Conservation (phyloP, 37 sponge, comb jelly and placozoan genomes). For the Amphimedon queenslandica region DNA sequence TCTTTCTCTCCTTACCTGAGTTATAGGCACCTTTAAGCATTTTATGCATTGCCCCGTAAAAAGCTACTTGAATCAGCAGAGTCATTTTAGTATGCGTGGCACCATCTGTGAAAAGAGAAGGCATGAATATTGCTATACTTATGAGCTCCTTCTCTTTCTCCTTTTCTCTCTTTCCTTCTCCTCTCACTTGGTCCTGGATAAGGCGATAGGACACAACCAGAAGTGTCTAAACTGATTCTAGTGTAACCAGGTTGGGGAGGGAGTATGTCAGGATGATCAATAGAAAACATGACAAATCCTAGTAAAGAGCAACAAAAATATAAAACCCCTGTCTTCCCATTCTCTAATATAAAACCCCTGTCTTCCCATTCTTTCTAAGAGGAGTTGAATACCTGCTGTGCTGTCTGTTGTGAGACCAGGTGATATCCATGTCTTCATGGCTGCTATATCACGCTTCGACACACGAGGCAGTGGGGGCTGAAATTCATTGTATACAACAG, state of each 20-base stretch:
- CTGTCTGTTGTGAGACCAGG: too few species aligned
- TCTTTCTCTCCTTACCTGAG: constrained; percentile 54
- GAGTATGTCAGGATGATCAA: constrained; percentile 66
- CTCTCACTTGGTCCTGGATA: constrained; percentile 50
- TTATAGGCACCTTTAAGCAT: constrained; percentile 92
- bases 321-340: too few species aligned
- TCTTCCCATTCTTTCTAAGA: too few species aligned
- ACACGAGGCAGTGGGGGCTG: constrained; percentile 74
- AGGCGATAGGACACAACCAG: constrained; percentile 47
- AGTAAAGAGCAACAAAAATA: not conserved
- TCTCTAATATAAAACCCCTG: too few species aligned
- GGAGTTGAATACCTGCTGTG: too few species aligned
- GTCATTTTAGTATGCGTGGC: constrained; percentile 42
- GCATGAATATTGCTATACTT: too few species aligned
- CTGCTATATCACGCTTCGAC: constrained; percentile 64
- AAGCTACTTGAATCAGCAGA: constrained; percentile 63
- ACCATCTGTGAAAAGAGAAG: constrained; percentile 33
- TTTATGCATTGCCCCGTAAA: constrained; percentile 74
- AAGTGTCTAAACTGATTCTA: constrained; percentile 57
- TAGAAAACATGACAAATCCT: constrained; percentile 82
- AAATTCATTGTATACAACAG: constrained; percentile 67
- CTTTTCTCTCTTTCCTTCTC: too few species aligned
- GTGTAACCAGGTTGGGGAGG: constrained; percentile 47
- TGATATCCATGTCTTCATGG: constrained; percentile 80
- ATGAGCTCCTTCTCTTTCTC: too few species aligned